These are phyloP conservation scores for Trypoxylon attenuatum DNA, from an alignment of 2,888 invertebrate genomes.

Conservation along the genomic window DNA sequence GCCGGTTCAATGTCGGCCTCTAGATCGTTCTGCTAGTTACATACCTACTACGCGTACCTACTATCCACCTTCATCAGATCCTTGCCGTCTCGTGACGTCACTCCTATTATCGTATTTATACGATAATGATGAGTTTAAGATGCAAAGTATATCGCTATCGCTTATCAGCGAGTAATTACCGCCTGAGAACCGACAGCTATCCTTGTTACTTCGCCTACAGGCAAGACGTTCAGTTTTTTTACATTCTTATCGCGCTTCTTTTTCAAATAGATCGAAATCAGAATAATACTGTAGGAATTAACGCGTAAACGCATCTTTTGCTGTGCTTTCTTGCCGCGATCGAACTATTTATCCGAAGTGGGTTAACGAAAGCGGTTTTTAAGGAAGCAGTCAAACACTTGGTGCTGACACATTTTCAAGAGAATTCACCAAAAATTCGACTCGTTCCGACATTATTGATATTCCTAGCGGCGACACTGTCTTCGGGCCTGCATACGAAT, in stretches of 20 bases:
- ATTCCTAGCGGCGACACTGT: slow-evolving; percentile 30
- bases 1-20: neutral
- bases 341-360: too few relatives aligned
- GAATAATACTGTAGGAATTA: too few relatives aligned
- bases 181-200: neutral
- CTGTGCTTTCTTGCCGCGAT: too few relatives aligned
- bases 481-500: slow-evolving; percentile 43
- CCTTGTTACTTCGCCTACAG: neutral
- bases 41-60: slow-evolving; percentile 5
- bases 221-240: neutral
- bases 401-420: neutral
- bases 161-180: neutral
- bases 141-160: too few relatives aligned
- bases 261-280: too few relatives aligned
- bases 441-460: slow-evolving; percentile 33
- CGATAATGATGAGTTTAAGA: slow-evolving; percentile 33
- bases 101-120: slow-evolving; percentile 36
- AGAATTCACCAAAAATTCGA: slow-evolving; percentile 17
- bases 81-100: slow-evolving; percentile 33
- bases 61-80: slow-evolving; percentile 23
- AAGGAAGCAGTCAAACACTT: too few relatives aligned
- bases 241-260: too few relatives aligned
- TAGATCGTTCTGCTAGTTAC: neutral
- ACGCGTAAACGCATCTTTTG: too few relatives aligned
- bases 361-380: neutral